A percentile compares a stretch with the other conserved stretches of the same genome.
Evolutionary conservation across 1,140 invertebrate species (phyloP).

Genomic region (Hycleus phaleratus): DNA sequence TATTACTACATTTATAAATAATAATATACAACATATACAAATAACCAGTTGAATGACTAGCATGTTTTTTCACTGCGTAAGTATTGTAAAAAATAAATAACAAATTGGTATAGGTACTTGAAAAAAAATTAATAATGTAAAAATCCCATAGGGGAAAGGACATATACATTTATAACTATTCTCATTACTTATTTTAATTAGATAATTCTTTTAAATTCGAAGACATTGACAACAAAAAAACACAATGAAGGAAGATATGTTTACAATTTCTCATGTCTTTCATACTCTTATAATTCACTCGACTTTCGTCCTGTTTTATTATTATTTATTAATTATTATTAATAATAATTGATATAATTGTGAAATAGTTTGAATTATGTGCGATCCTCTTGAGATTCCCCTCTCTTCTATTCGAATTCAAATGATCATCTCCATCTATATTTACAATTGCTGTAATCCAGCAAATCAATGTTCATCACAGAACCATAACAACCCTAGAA

Average conservation of each 20-base stretch:
- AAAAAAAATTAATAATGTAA: background rate
- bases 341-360: constrained; percentile 1
- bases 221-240: constrained; percentile 33
- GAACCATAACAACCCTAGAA: constrained; percentile 40
- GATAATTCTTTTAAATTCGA: constrained; percentile 20
- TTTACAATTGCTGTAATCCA: constrained; percentile 31
- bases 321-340: background rate
- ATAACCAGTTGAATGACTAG: constrained; percentile 38
- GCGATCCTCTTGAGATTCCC: constrained; percentile 2
- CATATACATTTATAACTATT: background rate
- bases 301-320: background rate
- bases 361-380: constrained; percentile 17
- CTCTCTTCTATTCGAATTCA: background rate
- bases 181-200: background rate
- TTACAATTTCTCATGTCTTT: constrained; percentile 9
- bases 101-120: constrained; percentile 20
- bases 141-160: background rate
- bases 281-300: background rate
- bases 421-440: constrained; percentile 12
- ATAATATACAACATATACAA: constrained; percentile 37
- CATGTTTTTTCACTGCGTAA: constrained; percentile 28
- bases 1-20: constrained; percentile 28
- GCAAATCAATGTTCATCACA: constrained; percentile 36
- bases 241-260: constrained; percentile 36
- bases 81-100: constrained; percentile 27